Evolutionary conservation across 2,113 vertebrate species (phyloP).

Genomic region (Neopipo cinnamomea): DNA sequence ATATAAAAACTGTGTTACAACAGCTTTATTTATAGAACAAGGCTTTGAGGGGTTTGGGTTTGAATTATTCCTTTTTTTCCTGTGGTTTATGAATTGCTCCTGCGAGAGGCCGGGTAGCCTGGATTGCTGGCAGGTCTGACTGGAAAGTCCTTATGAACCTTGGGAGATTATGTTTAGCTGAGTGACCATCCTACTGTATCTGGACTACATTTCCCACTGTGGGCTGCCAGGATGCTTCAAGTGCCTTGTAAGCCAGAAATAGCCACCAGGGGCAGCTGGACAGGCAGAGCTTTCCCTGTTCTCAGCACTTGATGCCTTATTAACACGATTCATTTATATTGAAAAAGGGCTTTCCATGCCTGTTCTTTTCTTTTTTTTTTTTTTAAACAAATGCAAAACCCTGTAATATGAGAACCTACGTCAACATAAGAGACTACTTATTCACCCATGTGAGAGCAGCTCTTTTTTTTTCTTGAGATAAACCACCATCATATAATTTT

Average conservation of each 20-base stretch:
- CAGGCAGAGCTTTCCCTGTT: neutral
- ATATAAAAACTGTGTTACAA: neutral
- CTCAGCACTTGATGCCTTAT: constrained; percentile 2
- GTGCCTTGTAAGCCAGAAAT: constrained; percentile 10
- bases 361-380: neutral
- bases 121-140: neutral
- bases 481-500: neutral
- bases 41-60: neutral
- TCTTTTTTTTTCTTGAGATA: neutral
- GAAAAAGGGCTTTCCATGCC: neutral
- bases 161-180: neutral
- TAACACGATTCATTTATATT: neutral
- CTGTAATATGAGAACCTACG: neutral
- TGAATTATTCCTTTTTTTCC: neutral
- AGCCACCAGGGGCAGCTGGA: neutral
- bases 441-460: neutral
- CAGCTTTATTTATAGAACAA: constrained; percentile 30
- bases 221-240: neutral
- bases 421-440: neutral
- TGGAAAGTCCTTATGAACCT: neutral
- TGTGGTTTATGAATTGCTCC: neutral
- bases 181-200: neutral
- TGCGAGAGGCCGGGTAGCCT: neutral
- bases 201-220: neutral
- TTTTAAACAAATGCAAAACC: neutral